Evolutionary conservation across 2,888 invertebrate genomes (phyloP).

Genomic region (Nudaria mundana): DNA sequence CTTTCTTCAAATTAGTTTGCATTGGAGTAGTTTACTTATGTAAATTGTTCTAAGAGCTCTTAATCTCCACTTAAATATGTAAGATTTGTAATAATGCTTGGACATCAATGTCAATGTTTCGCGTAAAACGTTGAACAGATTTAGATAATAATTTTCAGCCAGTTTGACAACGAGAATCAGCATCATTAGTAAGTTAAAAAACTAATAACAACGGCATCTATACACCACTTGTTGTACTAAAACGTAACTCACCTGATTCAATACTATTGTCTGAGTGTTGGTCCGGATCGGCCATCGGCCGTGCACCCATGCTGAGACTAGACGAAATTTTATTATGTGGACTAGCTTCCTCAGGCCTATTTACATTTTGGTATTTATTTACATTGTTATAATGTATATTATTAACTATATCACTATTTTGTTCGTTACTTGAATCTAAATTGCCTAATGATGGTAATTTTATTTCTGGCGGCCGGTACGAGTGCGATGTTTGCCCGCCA

Average conservation of each 20-base stretch:
- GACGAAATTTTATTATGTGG: slow-evolving; percentile 80
- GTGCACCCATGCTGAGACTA: slow-evolving; percentile 79
- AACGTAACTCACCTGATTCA: slow-evolving; percentile 57
- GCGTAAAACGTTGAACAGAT: no score
- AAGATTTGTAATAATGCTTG: no score
- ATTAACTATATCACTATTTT: slow-evolving; percentile 81
- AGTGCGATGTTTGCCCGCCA: slow-evolving; percentile 68
- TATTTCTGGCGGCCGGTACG: slow-evolving; percentile 72
- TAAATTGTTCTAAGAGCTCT: no score
- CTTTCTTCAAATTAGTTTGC: no score
- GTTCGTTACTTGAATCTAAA: slow-evolving; percentile 75
- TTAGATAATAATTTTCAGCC: no score
- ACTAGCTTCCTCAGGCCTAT: slow-evolving; percentile 79
- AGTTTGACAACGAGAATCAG: no score
- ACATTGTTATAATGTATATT: slow-evolving; percentile 79
- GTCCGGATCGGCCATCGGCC: slow-evolving; percentile 75
- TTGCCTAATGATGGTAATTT: slow-evolving; percentile 71
- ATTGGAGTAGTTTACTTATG: no score
- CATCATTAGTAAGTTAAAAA: no score
- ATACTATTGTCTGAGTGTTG: slow-evolving; percentile 75
- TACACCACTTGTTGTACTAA: not conserved
- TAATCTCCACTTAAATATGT: no score
- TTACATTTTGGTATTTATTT: slow-evolving; percentile 81
- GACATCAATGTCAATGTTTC: no score
- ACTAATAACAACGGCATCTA: slow-evolving; percentile 31